Conservation (phyloP, 2,888 invertebrate species). For the Kuschelorhynchus macadamiae region DNA sequence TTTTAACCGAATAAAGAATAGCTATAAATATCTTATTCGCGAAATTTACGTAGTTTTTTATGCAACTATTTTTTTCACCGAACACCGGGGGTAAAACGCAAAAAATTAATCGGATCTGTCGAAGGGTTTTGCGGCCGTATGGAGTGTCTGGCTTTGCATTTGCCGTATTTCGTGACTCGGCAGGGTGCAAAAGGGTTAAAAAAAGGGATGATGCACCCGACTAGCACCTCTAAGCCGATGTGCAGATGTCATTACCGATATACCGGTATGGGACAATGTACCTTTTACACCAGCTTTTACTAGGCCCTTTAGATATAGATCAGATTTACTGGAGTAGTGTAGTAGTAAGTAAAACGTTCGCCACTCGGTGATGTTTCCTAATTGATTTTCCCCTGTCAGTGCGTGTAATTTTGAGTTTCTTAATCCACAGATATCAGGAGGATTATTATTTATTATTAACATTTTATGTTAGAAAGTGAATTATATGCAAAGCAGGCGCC, state of each 20-base stretch:
- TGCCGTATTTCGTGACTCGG: slow-evolving; percentile 57
- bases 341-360: slow-evolving; percentile 23
- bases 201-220: slow-evolving; percentile 51
- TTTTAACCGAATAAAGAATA: too few relatives aligned
- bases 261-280: slow-evolving; percentile 41
- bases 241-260: slow-evolving; percentile 60
- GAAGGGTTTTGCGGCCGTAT: slow-evolving; percentile 60
- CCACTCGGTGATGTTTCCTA: slow-evolving; percentile 23
- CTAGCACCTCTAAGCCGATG: slow-evolving; percentile 54
- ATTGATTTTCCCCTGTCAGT: slow-evolving; percentile 17
- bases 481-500: too few relatives aligned
- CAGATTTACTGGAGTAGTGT: slow-evolving; percentile 42
- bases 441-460: too few relatives aligned
- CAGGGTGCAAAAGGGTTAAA: slow-evolving; percentile 62
- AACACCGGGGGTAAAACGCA: slow-evolving; percentile 59
- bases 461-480: too few relatives aligned
- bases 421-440: too few relatives aligned
- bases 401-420: too few relatives aligned
- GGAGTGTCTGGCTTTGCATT: slow-evolving; percentile 66
- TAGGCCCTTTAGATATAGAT: slow-evolving; percentile 40
- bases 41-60: too few relatives aligned
- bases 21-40: too few relatives aligned
- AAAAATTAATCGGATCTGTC: slow-evolving; percentile 67
- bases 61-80: slow-evolving; percentile 11
- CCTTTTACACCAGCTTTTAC: slow-evolving; percentile 43